Evolutionary conservation across 2,888 invertebrate species (phyloP), one percentile per base, ranked within the genome.

Genomic region (Creontiades dilutus): DNA sequence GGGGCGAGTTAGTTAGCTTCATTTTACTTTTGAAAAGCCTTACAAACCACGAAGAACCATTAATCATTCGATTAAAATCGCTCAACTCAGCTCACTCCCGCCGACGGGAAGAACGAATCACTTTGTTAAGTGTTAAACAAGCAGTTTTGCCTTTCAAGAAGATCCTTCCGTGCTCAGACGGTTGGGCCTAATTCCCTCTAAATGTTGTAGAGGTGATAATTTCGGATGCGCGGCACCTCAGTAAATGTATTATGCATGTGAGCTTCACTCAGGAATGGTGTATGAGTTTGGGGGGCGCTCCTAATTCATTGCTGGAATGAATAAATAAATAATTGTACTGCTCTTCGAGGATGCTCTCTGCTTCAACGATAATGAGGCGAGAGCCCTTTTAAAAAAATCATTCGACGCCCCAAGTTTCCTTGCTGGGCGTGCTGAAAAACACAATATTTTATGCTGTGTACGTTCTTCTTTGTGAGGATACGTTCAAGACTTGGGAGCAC

Each of bases 181-280:
- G 16, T 7, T 23, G 23, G 68, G 23, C 52, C 52, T 52, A 52
- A 52, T 52, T 19, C 68, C 68, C 7, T 23, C 68, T 68, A 27
- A 68, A 68, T 68, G 68, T 68, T 68, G 68, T 68, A 68, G 68
- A 23, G 68, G 68, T 68, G 68, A 68, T 68, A 23, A 68, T 23
- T 68, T 23, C 19, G 68, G 27, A 68, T 27, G 68, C 23, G 68
- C 23, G 68, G 68, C 68, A 68, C 68, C 68, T 68, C 68, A 23
- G 68, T 19, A 23, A 27, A 68, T 68, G 68, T 23, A 68, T 68
- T 68, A 68, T 68, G 68, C 13, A 68, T 68, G 68, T 23, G 68
- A 68, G 68, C 68, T 23, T 68, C 68, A 68, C 68, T 68, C 68
- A 7, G 68, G 68, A 68, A 68, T 68, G 23, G 23, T 68, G 23